Base-by-base conservation (phyloP, 2,797 vertebrate species). In the Sebastes kiyomatsui region DNA sequence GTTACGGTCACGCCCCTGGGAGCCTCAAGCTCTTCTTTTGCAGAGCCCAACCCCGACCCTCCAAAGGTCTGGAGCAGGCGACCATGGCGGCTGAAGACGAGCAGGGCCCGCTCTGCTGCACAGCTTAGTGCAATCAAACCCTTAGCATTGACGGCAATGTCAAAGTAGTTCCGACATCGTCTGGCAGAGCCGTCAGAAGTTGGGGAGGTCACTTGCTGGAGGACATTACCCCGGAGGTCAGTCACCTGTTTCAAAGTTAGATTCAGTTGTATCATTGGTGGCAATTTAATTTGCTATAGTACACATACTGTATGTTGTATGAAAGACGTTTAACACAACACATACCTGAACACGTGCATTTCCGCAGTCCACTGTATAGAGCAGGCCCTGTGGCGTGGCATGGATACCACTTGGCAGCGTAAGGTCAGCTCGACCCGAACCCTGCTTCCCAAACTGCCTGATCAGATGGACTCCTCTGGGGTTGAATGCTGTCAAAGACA, bases 341-440 rank as follows among this genome's bases (percentile, higher is more conserved):
- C 88, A 67, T 87, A 94, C 93, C 93, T 97, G 96, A 75, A 97
- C 79, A 22, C 96, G 95, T 16, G 94, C 93, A 71, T 97, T 97
- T 65, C 96, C 96, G 20, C 95, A 96, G 80, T 97, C 96, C 30
- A 96, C 96, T 30, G 96, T 91, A 54, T 95, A 97, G 38, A 97
- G 91, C 20, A 96, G 93, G 3, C 96, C 96, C 35, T 95, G 93
- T 7, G 91, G 84, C 2, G 95, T 95, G n/a, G 87, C 87, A 28
- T 96, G 93, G 46, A 97, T 84, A 9, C 96, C 96, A 81, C 95
- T 96, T 14, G 96, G 96, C 4, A 97, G 86, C 5, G 94, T 95
- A 59, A 96, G 88, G 33, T 96, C 96, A 28, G 96, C 91, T n/a
- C 95, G 90, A 25, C 96, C 96, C 6, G 95, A 96, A 27, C 96